Evolutionary conservation across 2,888 invertebrate species (phyloP), one percentile per base, ranked within the genome.

Genomic region (Synergus gifuensis): DNA sequence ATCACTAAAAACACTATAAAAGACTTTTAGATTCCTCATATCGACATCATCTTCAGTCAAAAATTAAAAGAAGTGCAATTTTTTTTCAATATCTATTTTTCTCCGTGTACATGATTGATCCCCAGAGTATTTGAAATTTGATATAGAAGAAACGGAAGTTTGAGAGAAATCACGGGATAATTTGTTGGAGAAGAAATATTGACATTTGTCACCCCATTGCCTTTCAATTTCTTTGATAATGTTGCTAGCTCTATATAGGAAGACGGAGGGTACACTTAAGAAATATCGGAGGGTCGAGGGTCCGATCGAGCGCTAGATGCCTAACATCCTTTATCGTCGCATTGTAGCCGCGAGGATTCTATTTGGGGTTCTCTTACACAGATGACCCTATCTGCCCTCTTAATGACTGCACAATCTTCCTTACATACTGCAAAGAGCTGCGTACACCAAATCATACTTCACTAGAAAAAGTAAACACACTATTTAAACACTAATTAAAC

Each of bases 191-290:
- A 49, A 67, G 69, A 69, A 69, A 69, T 69, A 69, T 69, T 69
- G 69, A 69, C 49, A 46, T 69, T 69, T 69, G 69, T 69, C 49
- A 69, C 49, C 69, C 69, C 16, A 69, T 49, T 69, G 69, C 46
- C 49, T 49, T 69, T 69, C 69, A 69, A 69, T 69, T 69, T 69
- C 69, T 69, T 69, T 69, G 69, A 69, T 69, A 69, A 69, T 69
- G 69, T 67, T 69, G 69, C 69, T 49, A 16, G 46, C 46, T 69
- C 46, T 69, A 66, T 36, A 46, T 69, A 16, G 46, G 69, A 49
- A n/a, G 67, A 49, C 14, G 49, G 49, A 69, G 12, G 67, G 28
- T 22, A 46, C 49, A 69, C 69, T 69, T 69, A 69, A 69, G 69
- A 69, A 69, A 69, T 69, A 69, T 69, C 28, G 69, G 69, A 69